Percentiles rank a stretch among this genome's conserved stretches.
Conservation (phyloP, 2,113 vertebrate genomes). For the Channa argus region DNA sequence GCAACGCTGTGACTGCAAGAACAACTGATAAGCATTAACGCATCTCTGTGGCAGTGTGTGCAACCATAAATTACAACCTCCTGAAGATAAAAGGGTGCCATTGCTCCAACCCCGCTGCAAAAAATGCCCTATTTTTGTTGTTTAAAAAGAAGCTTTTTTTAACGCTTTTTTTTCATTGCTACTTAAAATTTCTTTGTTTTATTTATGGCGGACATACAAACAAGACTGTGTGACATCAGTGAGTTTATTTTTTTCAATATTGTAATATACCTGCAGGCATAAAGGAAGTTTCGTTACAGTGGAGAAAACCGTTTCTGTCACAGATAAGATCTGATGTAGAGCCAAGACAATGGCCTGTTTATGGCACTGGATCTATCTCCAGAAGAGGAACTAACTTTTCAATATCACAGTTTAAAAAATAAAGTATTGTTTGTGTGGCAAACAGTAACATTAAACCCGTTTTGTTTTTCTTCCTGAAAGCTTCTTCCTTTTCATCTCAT, state of each 20-base stretch:
- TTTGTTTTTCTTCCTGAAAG: background rate
- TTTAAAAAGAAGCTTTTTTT: too few relatives aligned
- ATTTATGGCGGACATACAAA: too few relatives aligned
- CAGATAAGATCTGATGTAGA: slow-evolving; percentile 56
- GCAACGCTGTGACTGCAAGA: slow-evolving; percentile 36
- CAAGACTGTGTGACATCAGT: too few relatives aligned
- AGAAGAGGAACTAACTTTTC: slow-evolving; percentile 51
- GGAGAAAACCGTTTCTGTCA: slow-evolving; percentile 47
- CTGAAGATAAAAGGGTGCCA: slow-evolving; percentile 50
- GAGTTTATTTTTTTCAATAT: slow-evolving; percentile 29
- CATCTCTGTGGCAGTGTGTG: slow-evolving; percentile 37
- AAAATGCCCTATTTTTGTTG: slow-evolving; percentile 13
- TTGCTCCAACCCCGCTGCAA: slow-evolving; percentile 35
- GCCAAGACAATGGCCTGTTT: slow-evolving; percentile 52
- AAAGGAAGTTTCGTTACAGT: slow-evolving; percentile 44
- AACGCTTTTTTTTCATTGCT: too few relatives aligned
- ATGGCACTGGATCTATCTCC: slow-evolving; percentile 28
- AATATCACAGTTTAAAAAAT: slow-evolving; percentile 45
- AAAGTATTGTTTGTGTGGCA: slow-evolving; percentile 38
- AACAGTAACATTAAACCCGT: slow-evolving; percentile 5
- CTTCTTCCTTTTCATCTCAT: slow-evolving; percentile 21
- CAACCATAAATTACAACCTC: slow-evolving; percentile 58
- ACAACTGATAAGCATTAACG: slow-evolving; percentile 61
- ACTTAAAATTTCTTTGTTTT: too few relatives aligned
- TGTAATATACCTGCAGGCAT: slow-evolving; percentile 39